These are phyloP conservation scores for Dolichallabes microphthalmus DNA, from an alignment of 2,113 vertebrate species.

Conservation along the genomic window DNA sequence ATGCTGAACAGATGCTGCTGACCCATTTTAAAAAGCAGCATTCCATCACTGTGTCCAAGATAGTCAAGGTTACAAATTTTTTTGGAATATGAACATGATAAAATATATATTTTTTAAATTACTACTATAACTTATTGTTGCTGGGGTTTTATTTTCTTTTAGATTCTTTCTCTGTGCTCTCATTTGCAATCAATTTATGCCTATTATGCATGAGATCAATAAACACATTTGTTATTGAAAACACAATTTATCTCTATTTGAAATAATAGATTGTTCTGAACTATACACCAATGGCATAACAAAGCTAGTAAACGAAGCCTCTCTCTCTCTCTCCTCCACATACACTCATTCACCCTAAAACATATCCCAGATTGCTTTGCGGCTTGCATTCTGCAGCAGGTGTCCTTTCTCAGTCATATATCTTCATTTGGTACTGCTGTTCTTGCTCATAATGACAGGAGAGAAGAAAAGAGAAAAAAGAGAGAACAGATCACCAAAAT, in stretches of 20 bases:
- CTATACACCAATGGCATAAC: background rate
- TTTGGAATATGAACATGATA: background rate
- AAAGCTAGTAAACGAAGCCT: background rate
- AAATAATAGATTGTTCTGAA: constrained; percentile 30
- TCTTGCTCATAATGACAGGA: constrained; percentile 24
- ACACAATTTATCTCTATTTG: constrained; percentile 21
- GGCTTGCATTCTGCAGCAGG: constrained; percentile 27
- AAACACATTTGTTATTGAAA: constrained; percentile 37
- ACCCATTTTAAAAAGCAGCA: constrained; percentile 7
- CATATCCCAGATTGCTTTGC: constrained; percentile 24
- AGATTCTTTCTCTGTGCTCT: background rate
- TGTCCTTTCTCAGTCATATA: constrained; percentile 39
- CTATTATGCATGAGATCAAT: constrained; percentile 22
- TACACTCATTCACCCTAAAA: constrained; percentile 21
- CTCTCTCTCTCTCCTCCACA: background rate
- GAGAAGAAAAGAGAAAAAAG: background rate
- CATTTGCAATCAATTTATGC: constrained; percentile 8
- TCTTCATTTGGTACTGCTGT: constrained; percentile 45
- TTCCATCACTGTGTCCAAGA: background rate
- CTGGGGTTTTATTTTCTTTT: background rate
- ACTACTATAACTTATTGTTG: background rate
- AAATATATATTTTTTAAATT: no score
- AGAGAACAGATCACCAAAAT: constrained; percentile 30
- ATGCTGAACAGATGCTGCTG: constrained; percentile 3
- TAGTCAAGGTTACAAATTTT: background rate